Conservation (phyloP, 92 coral and sea anemone species). For the Porites cylindrica region DNA sequence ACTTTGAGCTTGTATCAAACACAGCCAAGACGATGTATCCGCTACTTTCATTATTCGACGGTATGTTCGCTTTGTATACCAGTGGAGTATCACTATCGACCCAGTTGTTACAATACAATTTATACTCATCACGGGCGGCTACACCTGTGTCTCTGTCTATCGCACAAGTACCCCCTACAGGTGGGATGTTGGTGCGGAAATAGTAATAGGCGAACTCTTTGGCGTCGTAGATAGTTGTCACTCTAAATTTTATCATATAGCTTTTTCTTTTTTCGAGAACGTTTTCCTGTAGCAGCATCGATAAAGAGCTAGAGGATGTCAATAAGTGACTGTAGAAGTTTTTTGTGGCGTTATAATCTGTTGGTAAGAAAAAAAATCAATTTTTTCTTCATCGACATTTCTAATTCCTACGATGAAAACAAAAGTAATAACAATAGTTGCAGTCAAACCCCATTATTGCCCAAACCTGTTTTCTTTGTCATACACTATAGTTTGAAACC, state of each 20-base stretch:
- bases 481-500: no score
- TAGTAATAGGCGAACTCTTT: neutral
- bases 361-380: neutral
- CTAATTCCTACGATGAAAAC: no score
- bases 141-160: constrained; percentile 33
- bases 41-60: constrained; percentile 19
- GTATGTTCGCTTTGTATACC: constrained; percentile 49
- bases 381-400: no score
- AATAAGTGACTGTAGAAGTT: constrained; percentile 1
- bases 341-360: neutral
- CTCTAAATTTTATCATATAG: constrained; percentile 3
- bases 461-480: no score
- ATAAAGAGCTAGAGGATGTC: neutral
- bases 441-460: no score
- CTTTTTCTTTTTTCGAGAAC: neutral
- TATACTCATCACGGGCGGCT: constrained; percentile 46
- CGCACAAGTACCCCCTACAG: constrained; percentile 47
- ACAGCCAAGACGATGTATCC: constrained; percentile 32
- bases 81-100: constrained; percentile 52
- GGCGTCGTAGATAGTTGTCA: neutral
- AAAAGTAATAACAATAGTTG: no score
- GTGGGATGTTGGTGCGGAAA: constrained; percentile 56
- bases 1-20: neutral
- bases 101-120: constrained; percentile 54
- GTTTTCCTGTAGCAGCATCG: constrained; percentile 21